A percentile compares a stretch with the other conserved stretches of the same genome.
Conservation (phyloP, 1,140 invertebrate species). For the Penaeus vannamei region DNA sequence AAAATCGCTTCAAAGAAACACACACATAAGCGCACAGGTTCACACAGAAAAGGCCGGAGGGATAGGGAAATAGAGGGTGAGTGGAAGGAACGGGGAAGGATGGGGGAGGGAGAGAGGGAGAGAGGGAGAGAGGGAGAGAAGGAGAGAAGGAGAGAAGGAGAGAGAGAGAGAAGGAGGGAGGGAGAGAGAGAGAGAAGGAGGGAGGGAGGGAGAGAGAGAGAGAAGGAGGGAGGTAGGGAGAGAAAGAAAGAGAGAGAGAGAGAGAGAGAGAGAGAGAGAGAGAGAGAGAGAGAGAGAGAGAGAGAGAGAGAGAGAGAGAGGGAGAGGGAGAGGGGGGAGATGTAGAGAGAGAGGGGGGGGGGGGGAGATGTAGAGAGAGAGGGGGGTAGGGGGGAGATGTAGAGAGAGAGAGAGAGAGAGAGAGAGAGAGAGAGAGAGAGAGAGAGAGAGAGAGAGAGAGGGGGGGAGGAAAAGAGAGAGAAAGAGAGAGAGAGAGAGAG, state of each 20-base stretch:
- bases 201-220: not conserved
- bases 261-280: slow-evolving; percentile 7
- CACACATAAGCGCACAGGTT: too few species aligned
- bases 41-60: too few species aligned
- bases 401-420: too few species aligned
- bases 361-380: too few species aligned
- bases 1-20: too few species aligned
- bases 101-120: not conserved
- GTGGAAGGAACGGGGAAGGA: too few species aligned
- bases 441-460: too few species aligned
- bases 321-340: too few species aligned
- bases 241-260: not conserved
- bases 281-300: not conserved
- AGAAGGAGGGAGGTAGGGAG: not conserved
- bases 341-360: not conserved
- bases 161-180: not conserved
- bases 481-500: too few species aligned
- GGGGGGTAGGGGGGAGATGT: not conserved
- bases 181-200: not conserved
- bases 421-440: too few species aligned
- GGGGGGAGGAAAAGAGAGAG: too few species aligned
- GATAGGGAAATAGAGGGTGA: not conserved
- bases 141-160: not conserved
- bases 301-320: not conserved
- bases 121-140: not conserved